A percentile compares a stretch with the other conserved stretches of the same genome.
These are phyloP conservation scores for Dioctria linearis DNA, from an alignment of 2,888 invertebrate genomes.

Conservation along the genomic window DNA sequence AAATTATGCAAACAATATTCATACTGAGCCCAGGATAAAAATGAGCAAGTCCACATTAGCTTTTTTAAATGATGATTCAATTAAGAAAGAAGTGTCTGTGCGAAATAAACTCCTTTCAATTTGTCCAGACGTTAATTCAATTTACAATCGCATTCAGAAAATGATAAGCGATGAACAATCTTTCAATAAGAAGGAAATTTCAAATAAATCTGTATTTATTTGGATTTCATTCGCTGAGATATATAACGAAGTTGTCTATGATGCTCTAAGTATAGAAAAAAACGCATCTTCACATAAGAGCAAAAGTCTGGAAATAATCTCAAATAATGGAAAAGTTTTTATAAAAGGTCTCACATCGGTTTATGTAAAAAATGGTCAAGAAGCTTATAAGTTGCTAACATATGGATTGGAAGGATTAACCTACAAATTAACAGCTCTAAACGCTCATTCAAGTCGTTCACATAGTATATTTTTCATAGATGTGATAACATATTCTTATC, in stretches of 20 bases:
- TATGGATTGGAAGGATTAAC: conserved; percentile 84
- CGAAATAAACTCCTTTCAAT: conserved; percentile 6
- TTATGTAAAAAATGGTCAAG: conserved; percentile 76
- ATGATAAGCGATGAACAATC: conserved; percentile 1
- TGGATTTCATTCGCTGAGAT: conserved; percentile 94
- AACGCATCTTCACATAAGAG: conserved; percentile 72
- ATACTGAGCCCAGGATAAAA: conserved; percentile 68
- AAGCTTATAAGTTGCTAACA: conserved; percentile 85
- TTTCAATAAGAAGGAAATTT: conserved; percentile 61
- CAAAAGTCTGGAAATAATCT: conserved; percentile 66
- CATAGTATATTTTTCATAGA: conserved; percentile 91
- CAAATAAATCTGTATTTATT: conserved; percentile 71
- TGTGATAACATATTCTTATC: conserved; percentile 73
- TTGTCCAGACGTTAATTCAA: not conserved
- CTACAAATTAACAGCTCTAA: conserved; percentile 82
- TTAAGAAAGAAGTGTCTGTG: conserved; percentile 65
- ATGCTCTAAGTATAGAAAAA: conserved; percentile 77
- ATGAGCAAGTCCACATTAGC: conserved; percentile 68
- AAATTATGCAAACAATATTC: conserved; percentile 63
- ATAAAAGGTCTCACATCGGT: conserved; percentile 71
- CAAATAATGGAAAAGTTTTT: conserved; percentile 70
- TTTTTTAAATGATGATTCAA: conserved; percentile 66
- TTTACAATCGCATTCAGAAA: not conserved
- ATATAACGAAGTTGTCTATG: conserved; percentile 92
- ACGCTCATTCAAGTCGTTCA: conserved; percentile 87